phyloP scores from a whole-genome alignment of 2,113 vertebrate genomes.

The Campylomormyrus tamandua region DNA sequence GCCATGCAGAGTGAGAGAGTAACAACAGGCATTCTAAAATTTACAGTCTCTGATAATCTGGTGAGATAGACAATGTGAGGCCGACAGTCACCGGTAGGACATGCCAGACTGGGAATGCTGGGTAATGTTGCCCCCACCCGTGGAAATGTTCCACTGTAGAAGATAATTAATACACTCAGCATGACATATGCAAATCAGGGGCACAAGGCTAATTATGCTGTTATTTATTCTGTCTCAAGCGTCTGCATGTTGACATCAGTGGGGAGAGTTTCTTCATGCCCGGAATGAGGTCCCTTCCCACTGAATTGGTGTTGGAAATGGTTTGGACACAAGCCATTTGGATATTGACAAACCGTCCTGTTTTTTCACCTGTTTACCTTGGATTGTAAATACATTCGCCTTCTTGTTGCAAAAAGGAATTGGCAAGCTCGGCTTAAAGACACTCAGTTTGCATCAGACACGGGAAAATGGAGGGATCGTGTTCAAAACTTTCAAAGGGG shows the following conservation, averaged over 20 bases:
- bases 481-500: not conserved
- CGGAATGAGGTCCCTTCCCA: not conserved
- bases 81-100: not conserved
- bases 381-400: not conserved
- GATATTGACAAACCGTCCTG: not conserved
- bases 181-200: slow-evolving; percentile 2
- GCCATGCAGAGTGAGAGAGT: not conserved
- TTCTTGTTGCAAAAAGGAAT: not conserved
- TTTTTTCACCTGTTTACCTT: not conserved
- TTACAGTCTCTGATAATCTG: not conserved
- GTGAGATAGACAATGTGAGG: not conserved
- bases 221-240: not conserved
- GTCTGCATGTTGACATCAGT: not conserved
- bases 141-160: not conserved
- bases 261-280: not conserved
- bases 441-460: not conserved
- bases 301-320: not conserved
- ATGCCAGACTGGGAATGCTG: not conserved
- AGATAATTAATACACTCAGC: slow-evolving; percentile 5
- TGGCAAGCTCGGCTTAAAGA: not conserved
- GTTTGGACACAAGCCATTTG: not conserved
- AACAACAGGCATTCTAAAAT: not conserved
- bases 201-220: not conserved
- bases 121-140: not conserved
- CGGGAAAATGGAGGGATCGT: not conserved